Evolutionary conservation across 2,797 vertebrate species (phyloP), one percentile per base, ranked within the genome.

Genomic region (Enteromius unitaeniatus): DNA sequence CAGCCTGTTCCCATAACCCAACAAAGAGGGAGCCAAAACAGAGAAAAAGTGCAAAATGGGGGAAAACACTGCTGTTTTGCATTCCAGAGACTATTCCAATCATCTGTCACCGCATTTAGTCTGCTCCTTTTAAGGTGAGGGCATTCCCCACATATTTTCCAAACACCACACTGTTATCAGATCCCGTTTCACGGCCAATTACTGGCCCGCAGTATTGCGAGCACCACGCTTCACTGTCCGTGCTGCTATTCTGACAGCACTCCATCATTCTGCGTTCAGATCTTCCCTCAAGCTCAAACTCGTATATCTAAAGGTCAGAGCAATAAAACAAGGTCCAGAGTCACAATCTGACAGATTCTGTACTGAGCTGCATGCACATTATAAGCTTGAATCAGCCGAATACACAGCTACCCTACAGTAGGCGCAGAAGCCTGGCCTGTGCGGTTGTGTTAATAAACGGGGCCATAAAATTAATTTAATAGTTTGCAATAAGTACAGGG

Each of bases 91-190:
- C 88, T 85, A 79, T 91, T 93, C 91, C 91, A 92, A 88, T 93
- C 89, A 90, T 92, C 93, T 91, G 90, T 93, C 94, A 92, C 90
- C 91, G 90, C 86, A 85, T 91, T 81, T 87, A 90, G 83, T 85
- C 91, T 90, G 92, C 81, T 85, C 93, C 93, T 93, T 94, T 93
- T 91, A 93, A 94, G 93, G 92, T 88, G 82, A 87, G 89, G 91
- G 87, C 91, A 93, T 92, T 93, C 92, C 91, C 89, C 79, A 89
- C 88, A 81, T 93, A 90, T 92, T 94, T 93, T 92, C 90, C 91
- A 88, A 93, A 93, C 92, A 88, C 89, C 82, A 87, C 83, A 85
- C 88, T 88, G 89, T 93, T 93, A 95, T 93, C 91, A 89, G 93
- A 92, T 91, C 87, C 86, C 86, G 90, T 92, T 95, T 93, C 90